Conservation (phyloP, 2,888 invertebrate species). For the Melinaea menophilus region DNA sequence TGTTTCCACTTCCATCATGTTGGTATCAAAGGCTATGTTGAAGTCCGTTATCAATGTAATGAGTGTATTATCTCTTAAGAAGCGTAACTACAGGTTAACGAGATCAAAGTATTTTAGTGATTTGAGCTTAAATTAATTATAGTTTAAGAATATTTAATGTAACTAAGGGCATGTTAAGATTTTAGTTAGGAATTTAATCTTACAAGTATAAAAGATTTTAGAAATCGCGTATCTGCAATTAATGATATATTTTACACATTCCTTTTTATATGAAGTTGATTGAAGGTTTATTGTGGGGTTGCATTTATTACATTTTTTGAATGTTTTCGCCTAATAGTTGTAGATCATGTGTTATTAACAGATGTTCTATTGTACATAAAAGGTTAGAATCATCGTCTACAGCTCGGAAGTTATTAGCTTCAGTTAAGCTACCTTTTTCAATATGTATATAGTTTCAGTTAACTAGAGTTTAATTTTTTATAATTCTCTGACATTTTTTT, state of each 20-base stretch:
- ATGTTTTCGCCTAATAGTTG: not conserved
- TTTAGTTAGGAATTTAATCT: conserved; percentile 27
- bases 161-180: conserved; percentile 30
- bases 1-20: too few relatives aligned
- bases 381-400: not conserved
- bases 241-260: conserved; percentile 2
- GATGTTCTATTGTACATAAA: not conserved
- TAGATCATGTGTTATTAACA: not conserved
- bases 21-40: conserved; percentile 6
- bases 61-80: not conserved
- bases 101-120: conserved; percentile 34
- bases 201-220: conserved; percentile 28
- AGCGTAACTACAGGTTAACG: conserved; percentile 20
- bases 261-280: not conserved
- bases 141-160: conserved; percentile 33
- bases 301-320: not conserved
- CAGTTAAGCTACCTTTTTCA: not conserved
- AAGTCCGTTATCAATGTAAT: not conserved
- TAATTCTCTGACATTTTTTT: conserved; percentile 24
- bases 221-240: not conserved
- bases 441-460: conserved; percentile 19
- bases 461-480: conserved; percentile 17
- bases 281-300: not conserved
- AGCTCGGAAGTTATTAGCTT: not conserved
- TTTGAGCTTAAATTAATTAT: conserved; percentile 37